Evolutionary conservation across 2,113 vertebrate genomes (phyloP), one percentile per base, ranked within the genome.

Genomic region (Xerus inauris): DNA sequence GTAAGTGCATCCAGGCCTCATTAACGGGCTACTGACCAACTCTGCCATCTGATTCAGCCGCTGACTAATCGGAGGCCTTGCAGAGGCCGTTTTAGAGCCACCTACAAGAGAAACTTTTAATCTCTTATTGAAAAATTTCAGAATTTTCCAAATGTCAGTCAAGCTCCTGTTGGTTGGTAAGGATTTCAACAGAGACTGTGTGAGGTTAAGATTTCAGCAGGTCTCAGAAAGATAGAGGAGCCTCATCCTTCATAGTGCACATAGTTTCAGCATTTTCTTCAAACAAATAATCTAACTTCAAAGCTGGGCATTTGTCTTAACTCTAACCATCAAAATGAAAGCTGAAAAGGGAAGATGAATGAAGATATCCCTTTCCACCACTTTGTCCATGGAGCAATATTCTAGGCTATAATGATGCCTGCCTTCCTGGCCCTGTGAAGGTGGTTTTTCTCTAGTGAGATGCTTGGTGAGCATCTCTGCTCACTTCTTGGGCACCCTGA

Each of bases 1-100:
- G 97, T 1, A n/a, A 96, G 97, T 67, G 97, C 97, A 94, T 57
- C 97, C 97, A 97, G 95, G 88, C 97, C 97, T 95, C 94, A 12
- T 94, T 97, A 83, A 42, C 38, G 26, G 94, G 96, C 96, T 11
- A 12, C 90, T 45, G 64, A 94, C 96, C 38, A 54, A 76, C 91
- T 86, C 67, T 89, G 81, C 82, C 2, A 54, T 95, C 97, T 3
- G n/a, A 76, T 88, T 94, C 91, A 88, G 94, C 91, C 8, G 10
- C 28, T 1, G 7, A 80, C 73, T 92, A 8, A 64, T 82, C 22
- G 0, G 0, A 84, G 89, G 47, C 3, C 3, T 91, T 0, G 84
- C 89, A 89, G 96, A 86, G 86, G 38, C 76, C 73, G 67, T 84
- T 87, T 96, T 89, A 76, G 69, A 88, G 80, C 32, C n/a, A 38